Conservation (phyloP, 2,888 invertebrate genomes). For the Callosobruchus maculatus region DNA sequence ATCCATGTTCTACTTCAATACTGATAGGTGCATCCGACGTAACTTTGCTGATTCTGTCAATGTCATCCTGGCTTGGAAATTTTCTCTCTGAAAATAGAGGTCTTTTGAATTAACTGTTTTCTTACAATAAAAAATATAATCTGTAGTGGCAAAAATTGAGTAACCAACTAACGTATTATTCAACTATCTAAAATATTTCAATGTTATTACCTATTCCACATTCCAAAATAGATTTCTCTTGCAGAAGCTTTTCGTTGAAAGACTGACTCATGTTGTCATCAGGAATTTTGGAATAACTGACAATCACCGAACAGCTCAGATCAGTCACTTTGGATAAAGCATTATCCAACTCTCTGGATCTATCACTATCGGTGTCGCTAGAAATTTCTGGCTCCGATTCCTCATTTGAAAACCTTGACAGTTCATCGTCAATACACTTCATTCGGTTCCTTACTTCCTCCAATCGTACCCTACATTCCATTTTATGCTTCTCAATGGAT, state of each 20-base stretch:
- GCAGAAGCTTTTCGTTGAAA: conserved; percentile 46
- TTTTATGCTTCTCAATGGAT: conserved; percentile 63
- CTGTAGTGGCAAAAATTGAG: no score
- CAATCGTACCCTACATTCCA: conserved; percentile 57
- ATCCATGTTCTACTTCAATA: conserved; percentile 63
- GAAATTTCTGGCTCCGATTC: conserved; percentile 45
- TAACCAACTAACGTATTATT: neutral
- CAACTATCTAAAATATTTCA: neutral
- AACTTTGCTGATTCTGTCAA: conserved; percentile 85
- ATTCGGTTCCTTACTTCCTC: conserved; percentile 67
- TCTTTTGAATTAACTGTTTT: neutral
- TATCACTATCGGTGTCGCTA: conserved; percentile 54
- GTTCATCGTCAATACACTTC: conserved; percentile 62
- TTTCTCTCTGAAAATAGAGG: conserved; percentile 28
- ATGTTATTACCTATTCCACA: conserved; percentile 34
- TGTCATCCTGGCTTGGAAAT: conserved; percentile 76
- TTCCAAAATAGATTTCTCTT: conserved; percentile 46
- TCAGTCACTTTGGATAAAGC: conserved; percentile 34
- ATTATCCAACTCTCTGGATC: conserved; percentile 52
- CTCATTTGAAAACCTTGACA: conserved; percentile 48
- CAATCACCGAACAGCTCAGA: conserved; percentile 45
- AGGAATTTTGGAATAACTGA: conserved; percentile 36
- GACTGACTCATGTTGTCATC: conserved; percentile 47
- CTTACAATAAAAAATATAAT: no score
- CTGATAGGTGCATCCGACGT: conserved; percentile 78